Evolutionary conservation across 2,797 vertebrate species (phyloP).

Genomic region (Helostoma temminkii): DNA sequence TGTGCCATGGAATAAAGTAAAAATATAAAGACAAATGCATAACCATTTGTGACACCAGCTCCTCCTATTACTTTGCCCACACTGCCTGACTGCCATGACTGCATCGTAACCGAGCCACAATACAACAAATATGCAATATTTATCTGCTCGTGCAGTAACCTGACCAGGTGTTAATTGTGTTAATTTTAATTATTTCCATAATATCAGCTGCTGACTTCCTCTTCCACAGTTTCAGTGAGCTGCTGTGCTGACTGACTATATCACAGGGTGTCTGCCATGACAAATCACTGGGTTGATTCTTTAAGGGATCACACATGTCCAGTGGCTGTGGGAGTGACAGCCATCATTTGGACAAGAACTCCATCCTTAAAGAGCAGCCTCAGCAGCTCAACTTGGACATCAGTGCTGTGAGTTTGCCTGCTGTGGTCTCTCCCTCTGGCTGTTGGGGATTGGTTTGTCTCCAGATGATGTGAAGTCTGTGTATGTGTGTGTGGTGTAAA

Average conservation of each 20-base stretch:
- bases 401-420: conserved; percentile 76
- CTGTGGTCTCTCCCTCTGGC: conserved; percentile 75
- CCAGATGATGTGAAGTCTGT: conserved; percentile 49
- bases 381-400: conserved; percentile 79
- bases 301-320: conserved; percentile 76
- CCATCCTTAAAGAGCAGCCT: conserved; percentile 76
- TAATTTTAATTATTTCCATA: conserved; percentile 33
- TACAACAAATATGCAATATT: conserved; percentile 1
- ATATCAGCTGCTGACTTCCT: conserved; percentile 41
- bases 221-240: conserved; percentile 42
- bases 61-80: conserved; percentile 5
- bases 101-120: conserved; percentile 19
- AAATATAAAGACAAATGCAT: too few species aligned
- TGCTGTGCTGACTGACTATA: conserved; percentile 66
- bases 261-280: conserved; percentile 66
- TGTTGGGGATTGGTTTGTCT: conserved; percentile 77
- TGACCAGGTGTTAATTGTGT: conserved; percentile 31
- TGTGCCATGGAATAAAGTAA: too few species aligned
- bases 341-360: conserved; percentile 57
- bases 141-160: conserved; percentile 8
- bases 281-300: conserved; percentile 74
- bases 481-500: conserved; percentile 31
- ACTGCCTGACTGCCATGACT: conserved; percentile 5
- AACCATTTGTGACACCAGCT: background rate
- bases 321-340: conserved; percentile 71